Base-by-base conservation (phyloP, 2,797 vertebrate genomes). In the Manis crassicaudata region DNA sequence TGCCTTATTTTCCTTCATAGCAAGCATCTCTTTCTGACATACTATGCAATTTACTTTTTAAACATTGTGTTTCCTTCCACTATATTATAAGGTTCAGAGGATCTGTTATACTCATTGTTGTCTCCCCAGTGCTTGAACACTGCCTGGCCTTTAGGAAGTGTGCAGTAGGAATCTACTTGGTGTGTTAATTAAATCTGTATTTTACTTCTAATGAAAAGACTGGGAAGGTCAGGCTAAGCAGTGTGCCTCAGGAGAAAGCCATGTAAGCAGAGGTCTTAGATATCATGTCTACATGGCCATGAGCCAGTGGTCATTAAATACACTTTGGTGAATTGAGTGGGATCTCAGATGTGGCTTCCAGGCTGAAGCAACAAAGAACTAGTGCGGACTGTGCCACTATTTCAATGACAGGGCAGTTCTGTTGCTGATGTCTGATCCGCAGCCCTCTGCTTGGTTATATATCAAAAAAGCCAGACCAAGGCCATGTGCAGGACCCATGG, bases 341-440 rank as follows among this genome's bases (percentile, higher is more conserved):
- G n/a, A 29, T 14, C 32, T 52, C 54, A 13, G 25, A 62, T 1
- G 10, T 20, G 58, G 73, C 35, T 43, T 54, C 62, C 50, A 23
- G 82, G 54, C 63, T 79, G 9, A 1, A 46, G 11, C 17, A 27
- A 37, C 25, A 67, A 27, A 43, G 23, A 0, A 10, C 37, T 27
- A 46, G 29, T 9, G 16, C 13, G 23, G 60, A 46, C 13, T 29
- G 10, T 0, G 25, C 11, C 65, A 35, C 79, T 13, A 9, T 2
- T 21, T 75, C 76, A 68, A 10, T 8, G 16, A 25, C 23, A 56
- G 27, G 40, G 14, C 20, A 5, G 12, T 9, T 1, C 17, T n/a
- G n/a, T 63, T 60, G 9, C 16, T 2, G 29, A 25, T 3, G 32
- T 1, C n/a, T 52, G 2, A 1, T 25, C 18, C 63, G 20, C 0